These are phyloP conservation scores for Hyalella azteca DNA, from an alignment of 2,888 invertebrate species.

Conservation along the genomic window DNA sequence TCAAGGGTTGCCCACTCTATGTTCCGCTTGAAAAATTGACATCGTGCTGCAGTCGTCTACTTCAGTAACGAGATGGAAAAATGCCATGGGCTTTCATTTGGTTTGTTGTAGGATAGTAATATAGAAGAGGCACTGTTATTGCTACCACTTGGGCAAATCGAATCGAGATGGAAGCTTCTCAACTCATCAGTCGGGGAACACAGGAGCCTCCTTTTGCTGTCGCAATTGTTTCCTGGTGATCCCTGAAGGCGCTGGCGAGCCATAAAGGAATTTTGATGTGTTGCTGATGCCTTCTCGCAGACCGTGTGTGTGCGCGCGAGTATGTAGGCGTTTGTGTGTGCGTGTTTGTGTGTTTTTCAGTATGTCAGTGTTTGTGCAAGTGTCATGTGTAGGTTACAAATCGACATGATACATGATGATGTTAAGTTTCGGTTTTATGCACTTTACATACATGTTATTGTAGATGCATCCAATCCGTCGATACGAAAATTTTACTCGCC, in stretches of 20 bases:
- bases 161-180: constrained; percentile 15
- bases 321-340: no score
- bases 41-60: constrained; percentile 16
- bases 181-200: constrained; percentile 8
- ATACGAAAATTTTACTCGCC: no score
- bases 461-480: no score
- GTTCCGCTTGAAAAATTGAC: constrained; percentile 24
- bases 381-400: no score
- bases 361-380: no score
- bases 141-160: constrained; percentile 21
- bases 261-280: neutral
- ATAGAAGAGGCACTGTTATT: constrained; percentile 29
- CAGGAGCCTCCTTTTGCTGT: neutral
- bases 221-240: neutral
- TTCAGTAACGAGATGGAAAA: constrained; percentile 35
- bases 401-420: no score
- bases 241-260: neutral
- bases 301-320: no score
- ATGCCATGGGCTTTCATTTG: constrained; percentile 26
- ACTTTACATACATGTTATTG: no score
- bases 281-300: neutral
- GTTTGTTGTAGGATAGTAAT: constrained; percentile 22
- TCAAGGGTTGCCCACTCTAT: constrained; percentile 9
- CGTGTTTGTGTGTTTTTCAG: no score
- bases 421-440: no score